A percentile compares a stretch with the other conserved stretches of the same genome.
phyloP scores from a whole-genome alignment of 2,797 vertebrate genomes.

The Myotis planiceps region DNA sequence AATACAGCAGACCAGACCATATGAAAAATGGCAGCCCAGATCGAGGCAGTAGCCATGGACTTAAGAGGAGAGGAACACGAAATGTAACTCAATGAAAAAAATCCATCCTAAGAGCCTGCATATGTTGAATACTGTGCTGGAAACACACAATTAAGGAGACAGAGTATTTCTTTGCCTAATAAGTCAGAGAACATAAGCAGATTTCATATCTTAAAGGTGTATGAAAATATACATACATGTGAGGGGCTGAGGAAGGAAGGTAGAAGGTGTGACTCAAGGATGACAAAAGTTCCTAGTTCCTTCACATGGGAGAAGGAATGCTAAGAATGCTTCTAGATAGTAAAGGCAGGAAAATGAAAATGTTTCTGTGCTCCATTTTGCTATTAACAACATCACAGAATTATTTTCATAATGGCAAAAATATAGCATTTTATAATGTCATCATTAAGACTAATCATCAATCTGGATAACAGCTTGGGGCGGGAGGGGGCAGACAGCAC shows the following conservation, averaged over 20 bases:
- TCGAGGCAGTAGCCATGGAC: fast-evolving
- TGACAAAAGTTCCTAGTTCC: neutral
- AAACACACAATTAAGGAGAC: neutral
- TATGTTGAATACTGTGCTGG: neutral
- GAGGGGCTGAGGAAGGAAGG: neutral
- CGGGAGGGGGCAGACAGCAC: neutral
- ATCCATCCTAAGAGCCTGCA: neutral
- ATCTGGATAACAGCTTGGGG: neutral
- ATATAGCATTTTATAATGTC: neutral
- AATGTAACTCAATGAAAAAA: neutral
- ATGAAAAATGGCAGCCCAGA: neutral
- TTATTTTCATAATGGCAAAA: neutral
- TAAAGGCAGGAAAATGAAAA: neutral
- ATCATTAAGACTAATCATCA: slow-evolving; percentile 15
- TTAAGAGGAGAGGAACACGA: neutral
- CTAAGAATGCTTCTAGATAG: neutral
- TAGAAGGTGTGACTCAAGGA: neutral
- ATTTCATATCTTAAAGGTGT: neutral
- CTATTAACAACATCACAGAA: neutral
- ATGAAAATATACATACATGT: neutral
- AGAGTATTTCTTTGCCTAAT: neutral
- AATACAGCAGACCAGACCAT: neutral
- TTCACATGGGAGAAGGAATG: neutral
- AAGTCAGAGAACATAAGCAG: neutral
- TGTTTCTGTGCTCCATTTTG: neutral